phyloP scores from a whole-genome alignment of 2,113 vertebrate species.

The Boulengeromyrus knoepffleri region DNA sequence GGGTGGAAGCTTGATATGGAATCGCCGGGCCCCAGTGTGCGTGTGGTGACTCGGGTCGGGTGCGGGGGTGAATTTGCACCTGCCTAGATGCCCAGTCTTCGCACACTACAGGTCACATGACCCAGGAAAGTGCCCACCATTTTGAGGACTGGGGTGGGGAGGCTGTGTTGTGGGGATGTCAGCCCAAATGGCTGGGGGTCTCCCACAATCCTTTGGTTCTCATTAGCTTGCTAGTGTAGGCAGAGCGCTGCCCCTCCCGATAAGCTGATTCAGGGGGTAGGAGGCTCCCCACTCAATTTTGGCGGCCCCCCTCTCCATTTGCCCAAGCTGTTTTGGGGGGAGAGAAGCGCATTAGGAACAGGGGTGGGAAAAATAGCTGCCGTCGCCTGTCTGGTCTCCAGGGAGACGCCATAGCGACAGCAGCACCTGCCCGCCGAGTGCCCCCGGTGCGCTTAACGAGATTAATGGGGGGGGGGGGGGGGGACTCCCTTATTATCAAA shows the following conservation, averaged over 20 bases:
- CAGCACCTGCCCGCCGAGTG: conserved; percentile 12
- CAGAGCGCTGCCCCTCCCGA: background rate
- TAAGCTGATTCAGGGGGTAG: background rate
- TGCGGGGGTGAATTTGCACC: background rate
- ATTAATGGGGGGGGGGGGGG: conserved; percentile 42
- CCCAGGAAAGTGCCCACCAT: background rate
- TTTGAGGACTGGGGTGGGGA: background rate
- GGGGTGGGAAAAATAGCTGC: conserved; percentile 22
- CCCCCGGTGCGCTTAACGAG: conserved; percentile 29
- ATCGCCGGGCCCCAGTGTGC: background rate
- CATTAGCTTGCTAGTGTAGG: background rate
- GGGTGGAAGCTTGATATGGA: background rate
- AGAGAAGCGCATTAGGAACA: background rate
- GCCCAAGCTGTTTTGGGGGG: background rate
- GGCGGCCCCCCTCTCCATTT: background rate
- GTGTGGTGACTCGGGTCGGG: background rate
- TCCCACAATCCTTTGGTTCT: background rate
- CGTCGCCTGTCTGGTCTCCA: conserved; percentile 31
- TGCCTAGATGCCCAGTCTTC: background rate
- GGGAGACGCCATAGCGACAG: conserved; percentile 51
- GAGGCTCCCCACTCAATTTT: background rate
- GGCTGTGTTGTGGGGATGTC: background rate
- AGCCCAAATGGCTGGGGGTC: background rate
- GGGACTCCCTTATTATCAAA: conserved; percentile 36
- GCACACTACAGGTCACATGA: background rate